Percentiles rank a stretch among this genome's conserved stretches.
Conservation (phyloP, 2,797 vertebrate species). For the Phalloptychus januarius region DNA sequence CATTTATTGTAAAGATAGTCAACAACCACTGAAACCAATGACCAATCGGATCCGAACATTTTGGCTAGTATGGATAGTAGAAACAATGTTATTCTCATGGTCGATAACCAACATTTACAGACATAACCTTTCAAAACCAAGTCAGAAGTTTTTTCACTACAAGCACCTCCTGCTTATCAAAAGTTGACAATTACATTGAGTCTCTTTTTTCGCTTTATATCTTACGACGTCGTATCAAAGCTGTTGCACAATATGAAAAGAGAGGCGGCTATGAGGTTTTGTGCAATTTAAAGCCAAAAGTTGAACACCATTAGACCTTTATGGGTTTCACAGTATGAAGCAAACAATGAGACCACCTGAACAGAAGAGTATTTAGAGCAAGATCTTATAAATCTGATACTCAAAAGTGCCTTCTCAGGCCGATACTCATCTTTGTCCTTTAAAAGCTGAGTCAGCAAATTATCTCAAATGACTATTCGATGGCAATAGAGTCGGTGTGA, state of each 20-base stretch:
- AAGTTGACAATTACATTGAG: background rate
- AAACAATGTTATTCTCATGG: too few relatives aligned
- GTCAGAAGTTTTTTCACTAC: background rate
- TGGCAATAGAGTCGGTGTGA: slow-evolving; percentile 35
- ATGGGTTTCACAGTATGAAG: background rate
- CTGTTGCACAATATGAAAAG: background rate
- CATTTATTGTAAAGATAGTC: too few relatives aligned
- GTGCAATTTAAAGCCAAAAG: background rate
- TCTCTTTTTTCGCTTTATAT: background rate
- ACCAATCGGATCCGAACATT: too few relatives aligned
- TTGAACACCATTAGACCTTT: background rate
- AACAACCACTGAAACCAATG: too few relatives aligned
- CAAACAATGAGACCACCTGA: background rate
- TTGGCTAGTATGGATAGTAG: too few relatives aligned
- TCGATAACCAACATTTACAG: background rate
- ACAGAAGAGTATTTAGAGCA: background rate
- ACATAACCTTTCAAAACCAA: background rate
- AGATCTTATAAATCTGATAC: slow-evolving; percentile 37
- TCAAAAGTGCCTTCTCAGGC: slow-evolving; percentile 27
- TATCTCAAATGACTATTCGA: slow-evolving; percentile 66
- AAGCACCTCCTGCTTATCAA: background rate
- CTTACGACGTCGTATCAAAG: background rate
- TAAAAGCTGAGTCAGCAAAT: slow-evolving; percentile 64
- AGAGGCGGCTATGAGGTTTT: background rate
- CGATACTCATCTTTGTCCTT: slow-evolving; percentile 64